A percentile compares a stretch with the other conserved stretches of the same genome.
Conservation (phyloP, 1,140 invertebrate genomes). For the Aphaenogaster floridana region DNA sequence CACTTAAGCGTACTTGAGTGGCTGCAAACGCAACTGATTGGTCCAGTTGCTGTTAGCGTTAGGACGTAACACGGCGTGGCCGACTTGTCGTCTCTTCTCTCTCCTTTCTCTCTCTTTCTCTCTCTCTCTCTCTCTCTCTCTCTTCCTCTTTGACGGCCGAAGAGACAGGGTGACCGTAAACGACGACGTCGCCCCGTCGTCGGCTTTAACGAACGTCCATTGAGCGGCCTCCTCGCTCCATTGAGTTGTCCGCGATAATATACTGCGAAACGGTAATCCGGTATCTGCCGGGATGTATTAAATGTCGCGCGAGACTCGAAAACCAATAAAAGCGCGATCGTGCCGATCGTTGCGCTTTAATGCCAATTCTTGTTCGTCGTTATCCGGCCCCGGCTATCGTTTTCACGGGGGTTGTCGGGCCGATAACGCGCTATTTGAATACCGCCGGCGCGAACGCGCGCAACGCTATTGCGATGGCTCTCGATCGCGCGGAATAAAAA, state of each 20-base stretch:
- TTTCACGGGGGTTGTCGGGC: constrained; percentile 67
- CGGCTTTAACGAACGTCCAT: constrained; percentile 55
- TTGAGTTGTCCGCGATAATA: constrained; percentile 55
- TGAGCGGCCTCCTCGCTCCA: constrained; percentile 56
- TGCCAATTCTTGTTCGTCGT: constrained; percentile 68
- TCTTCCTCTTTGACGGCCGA: background rate
- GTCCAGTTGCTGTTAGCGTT: constrained; percentile 71
- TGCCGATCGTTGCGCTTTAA: constrained; percentile 50
- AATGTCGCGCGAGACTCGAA: constrained; percentile 60
- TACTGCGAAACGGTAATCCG: constrained; percentile 55
- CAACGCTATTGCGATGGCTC: constrained; percentile 76
- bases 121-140: background rate
- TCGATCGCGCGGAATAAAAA: constrained; percentile 67
- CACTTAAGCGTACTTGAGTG: constrained; percentile 78
- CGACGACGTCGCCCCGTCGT: constrained; percentile 48
- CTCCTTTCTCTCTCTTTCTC: constrained; percentile 3
- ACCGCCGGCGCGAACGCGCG: constrained; percentile 19
- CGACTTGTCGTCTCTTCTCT: constrained; percentile 26
- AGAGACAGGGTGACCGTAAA: constrained; percentile 52
- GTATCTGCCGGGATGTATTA: constrained; percentile 59
- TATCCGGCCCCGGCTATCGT: constrained; percentile 23
- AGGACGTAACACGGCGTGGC: constrained; percentile 58
- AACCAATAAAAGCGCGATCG: constrained; percentile 54
- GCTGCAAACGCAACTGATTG: constrained; percentile 78
- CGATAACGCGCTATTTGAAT: constrained; percentile 67